These are phyloP conservation scores for Machaerirhynchus nigripectus DNA, from an alignment of 2,113 vertebrate species.

Conservation along the genomic window DNA sequence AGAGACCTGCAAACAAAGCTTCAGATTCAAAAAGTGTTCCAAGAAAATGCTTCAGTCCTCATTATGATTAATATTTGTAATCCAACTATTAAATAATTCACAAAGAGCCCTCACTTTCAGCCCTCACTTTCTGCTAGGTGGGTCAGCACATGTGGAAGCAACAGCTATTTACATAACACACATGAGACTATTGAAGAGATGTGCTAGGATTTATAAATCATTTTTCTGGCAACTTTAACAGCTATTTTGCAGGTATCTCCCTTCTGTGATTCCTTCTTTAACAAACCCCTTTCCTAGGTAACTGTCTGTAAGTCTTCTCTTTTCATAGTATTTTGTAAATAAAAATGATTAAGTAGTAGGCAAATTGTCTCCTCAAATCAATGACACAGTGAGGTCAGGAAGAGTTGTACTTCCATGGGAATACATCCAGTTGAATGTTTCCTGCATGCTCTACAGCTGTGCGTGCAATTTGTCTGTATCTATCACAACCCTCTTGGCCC, in stretches of 20 bases:
- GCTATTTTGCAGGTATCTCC: background rate
- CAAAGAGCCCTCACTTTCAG: background rate
- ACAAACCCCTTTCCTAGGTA: background rate
- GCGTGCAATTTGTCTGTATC: background rate
- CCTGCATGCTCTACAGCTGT: background rate
- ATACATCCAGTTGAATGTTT: background rate
- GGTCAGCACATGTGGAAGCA: constrained; percentile 45
- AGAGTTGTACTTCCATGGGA: background rate
- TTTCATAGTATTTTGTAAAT: background rate
- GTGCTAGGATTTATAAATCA: background rate
- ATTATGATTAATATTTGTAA: constrained; percentile 53
- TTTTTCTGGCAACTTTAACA: background rate
- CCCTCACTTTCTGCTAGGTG: constrained; percentile 34
- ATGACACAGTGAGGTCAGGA: constrained; percentile 30
- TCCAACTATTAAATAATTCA: constrained; percentile 55
- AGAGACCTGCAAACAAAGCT: constrained; percentile 38
- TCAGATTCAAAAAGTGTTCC: background rate
- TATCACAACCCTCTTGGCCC: background rate
- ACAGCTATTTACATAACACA: constrained; percentile 32
- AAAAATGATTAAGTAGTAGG: background rate
- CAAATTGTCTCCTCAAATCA: constrained; percentile 1
- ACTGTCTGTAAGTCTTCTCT: background rate
- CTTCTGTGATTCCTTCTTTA: background rate
- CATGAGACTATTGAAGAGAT: background rate
- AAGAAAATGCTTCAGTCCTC: background rate